Base-by-base conservation (phyloP, 2,888 invertebrate genomes). In the Lycia hirtaria region DNA sequence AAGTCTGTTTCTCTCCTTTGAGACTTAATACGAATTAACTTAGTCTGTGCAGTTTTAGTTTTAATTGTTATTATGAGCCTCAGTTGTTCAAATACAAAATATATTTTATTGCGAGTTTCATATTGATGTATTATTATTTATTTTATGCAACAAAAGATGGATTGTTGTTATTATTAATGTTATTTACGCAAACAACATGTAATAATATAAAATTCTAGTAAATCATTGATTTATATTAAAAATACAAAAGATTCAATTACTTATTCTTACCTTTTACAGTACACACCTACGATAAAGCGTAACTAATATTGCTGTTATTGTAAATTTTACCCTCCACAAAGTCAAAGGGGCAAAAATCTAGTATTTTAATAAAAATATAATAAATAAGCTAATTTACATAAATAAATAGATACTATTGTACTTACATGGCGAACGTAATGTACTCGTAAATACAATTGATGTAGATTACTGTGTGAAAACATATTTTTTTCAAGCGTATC, bases 1-100 rank as follows among this genome's bases (percentile, higher is more conserved):
- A 9, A 53, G 28, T 57, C 43, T 26, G 50, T 52, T 47, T 22
- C 47, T 55, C 22, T 41, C 43, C 35, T 45, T 49, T 56, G 47
- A 53, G 50, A 60, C 48, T 22, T 51, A 40, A 54, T 52, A 52
- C 40, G 41, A 33, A n/a, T n/a, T n/a, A n/a, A n/a, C n/a, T 12
- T 15, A 38, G 38, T 52, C 22, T 33, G 6, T 22, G 9, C 5
- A 41, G 41, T 41, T 24, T 24, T 44, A 28, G 14, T 30, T 51
- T 24, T 35, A 17, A 35, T 35, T 17, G 15, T 17, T 35, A 10
- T 17, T 17, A 33, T 7, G 15, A 35, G 17, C 17, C 3, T 35
- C 17, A 19, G 1, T 35, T 10, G 15, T 1, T 17, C 35, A 17
- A 35, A 17, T 7, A 15, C 5, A 3, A 15, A 15, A 33, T 15